Evolutionary conservation across 2,113 vertebrate genomes (phyloP).

Genomic region (Gobius niger): DNA sequence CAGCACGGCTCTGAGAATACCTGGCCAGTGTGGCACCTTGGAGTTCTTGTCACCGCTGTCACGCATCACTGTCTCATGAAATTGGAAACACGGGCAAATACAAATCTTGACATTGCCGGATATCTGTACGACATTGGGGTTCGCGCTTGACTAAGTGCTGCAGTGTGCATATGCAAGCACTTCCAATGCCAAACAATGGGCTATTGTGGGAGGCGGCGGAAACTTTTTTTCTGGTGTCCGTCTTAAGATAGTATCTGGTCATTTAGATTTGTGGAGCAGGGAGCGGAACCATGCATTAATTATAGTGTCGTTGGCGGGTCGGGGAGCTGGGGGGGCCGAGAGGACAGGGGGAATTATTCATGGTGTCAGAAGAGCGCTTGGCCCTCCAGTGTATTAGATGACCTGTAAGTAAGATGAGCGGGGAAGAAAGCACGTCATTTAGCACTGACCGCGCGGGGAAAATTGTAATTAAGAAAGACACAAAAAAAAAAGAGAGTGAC

Average conservation of each 20-base stretch:
- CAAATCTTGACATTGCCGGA: conserved; percentile 74
- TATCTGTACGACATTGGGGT: conserved; percentile 69
- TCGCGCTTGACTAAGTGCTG: conserved; percentile 47
- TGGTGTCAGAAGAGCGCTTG: conserved; percentile 44
- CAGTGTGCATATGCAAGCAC: conserved; percentile 50
- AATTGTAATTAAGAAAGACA: conserved; percentile 54
- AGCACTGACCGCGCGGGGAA: conserved; percentile 41
- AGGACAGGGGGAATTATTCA: conserved; percentile 74
- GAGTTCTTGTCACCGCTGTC: conserved; percentile 70
- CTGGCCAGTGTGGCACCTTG: conserved; percentile 60
- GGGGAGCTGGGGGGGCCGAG: conserved; percentile 43
- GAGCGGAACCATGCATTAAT: conserved; percentile 61
- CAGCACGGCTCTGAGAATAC: conserved; percentile 55
- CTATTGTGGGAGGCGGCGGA: conserved; percentile 27
- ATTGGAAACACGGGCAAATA: conserved; percentile 74
- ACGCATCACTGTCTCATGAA: conserved; percentile 75
- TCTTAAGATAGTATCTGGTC: conserved; percentile 50
- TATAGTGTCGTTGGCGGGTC: conserved; percentile 59
- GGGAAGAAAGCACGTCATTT: conserved; percentile 52
- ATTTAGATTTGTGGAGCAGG: conserved; percentile 55
- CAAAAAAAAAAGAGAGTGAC: no score
- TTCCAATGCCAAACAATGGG: conserved; percentile 54
- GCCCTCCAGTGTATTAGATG: conserved; percentile 46
- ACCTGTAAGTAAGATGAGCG: conserved; percentile 60
- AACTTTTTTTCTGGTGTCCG: conserved; percentile 27